phyloP scores from a whole-genome alignment of 2,113 vertebrate genomes.

The Indicator indicator region DNA sequence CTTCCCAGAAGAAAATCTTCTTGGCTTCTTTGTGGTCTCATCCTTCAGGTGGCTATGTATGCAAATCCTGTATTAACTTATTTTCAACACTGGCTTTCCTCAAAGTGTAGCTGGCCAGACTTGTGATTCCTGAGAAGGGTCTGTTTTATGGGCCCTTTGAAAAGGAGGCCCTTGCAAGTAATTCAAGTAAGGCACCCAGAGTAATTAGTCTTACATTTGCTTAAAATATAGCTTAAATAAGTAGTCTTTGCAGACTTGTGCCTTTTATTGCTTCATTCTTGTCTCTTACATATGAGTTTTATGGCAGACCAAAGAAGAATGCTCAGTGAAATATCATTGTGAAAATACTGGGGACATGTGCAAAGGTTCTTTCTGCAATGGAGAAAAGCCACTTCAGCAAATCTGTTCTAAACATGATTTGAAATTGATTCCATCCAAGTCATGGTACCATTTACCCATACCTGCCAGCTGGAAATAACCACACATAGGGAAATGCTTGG shows the following conservation, averaged over 20 bases:
- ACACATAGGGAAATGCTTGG: background rate
- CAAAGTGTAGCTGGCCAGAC: slow-evolving; percentile 17
- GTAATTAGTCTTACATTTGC: slow-evolving; percentile 35
- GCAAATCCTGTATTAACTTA: slow-evolving; percentile 12
- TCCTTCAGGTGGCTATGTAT: slow-evolving; percentile 26
- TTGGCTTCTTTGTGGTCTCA: slow-evolving; percentile 23
- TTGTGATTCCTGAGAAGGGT: slow-evolving; percentile 48
- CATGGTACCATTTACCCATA: background rate
- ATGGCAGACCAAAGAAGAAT: background rate
- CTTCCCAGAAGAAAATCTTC: slow-evolving; percentile 18
- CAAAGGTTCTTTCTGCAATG: background rate
- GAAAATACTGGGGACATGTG: background rate
- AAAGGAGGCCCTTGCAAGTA: slow-evolving; percentile 23
- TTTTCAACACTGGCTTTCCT: slow-evolving; percentile 7
- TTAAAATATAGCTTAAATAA: slow-evolving; percentile 30
- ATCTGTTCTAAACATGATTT: slow-evolving; percentile 10
- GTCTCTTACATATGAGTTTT: background rate
- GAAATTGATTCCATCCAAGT: background rate
- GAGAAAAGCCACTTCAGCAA: background rate
- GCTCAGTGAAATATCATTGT: background rate
- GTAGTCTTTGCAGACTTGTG: slow-evolving; percentile 14
- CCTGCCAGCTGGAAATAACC: background rate
- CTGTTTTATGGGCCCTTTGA: slow-evolving; percentile 26
- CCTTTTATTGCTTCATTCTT: background rate
- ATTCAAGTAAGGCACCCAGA: background rate